Evolutionary conservation across 1,140 invertebrate genomes (phyloP).

Genomic region (Saxidomus purpurata): DNA sequence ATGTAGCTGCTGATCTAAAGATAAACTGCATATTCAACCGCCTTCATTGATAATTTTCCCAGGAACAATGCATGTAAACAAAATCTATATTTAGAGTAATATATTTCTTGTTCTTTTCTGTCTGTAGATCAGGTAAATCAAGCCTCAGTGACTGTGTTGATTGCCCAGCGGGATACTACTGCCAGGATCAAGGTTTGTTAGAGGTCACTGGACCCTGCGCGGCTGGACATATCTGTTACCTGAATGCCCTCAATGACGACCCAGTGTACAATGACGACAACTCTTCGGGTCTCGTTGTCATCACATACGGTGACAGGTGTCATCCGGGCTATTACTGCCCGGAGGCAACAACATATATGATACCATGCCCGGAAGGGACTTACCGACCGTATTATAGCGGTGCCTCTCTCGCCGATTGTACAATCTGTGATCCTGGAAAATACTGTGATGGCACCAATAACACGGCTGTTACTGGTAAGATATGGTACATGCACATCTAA

Average conservation of each 20-base stretch:
- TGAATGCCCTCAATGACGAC: conserved; percentile 75
- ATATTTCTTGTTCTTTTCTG: neutral
- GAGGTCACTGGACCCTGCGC: conserved; percentile 79
- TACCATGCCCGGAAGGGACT: conserved; percentile 81
- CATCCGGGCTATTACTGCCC: conserved; percentile 81
- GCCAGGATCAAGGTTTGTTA: conserved; percentile 78
- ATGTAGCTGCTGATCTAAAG: too few relatives aligned
- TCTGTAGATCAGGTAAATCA: conserved; percentile 77
- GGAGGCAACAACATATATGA: conserved; percentile 78
- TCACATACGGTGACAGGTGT: conserved; percentile 82
- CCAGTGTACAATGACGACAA: conserved; percentile 84
- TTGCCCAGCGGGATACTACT: conserved; percentile 82
- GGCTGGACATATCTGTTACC: conserved; percentile 84
- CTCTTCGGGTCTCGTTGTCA: conserved; percentile 79
- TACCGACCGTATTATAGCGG: conserved; percentile 80
- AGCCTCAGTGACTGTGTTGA: conserved; percentile 75
- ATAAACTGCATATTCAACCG: too few relatives aligned
- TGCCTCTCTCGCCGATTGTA: conserved; percentile 72
- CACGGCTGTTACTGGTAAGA: conserved; percentile 76
- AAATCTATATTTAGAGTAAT: too few relatives aligned
- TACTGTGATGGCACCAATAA: conserved; percentile 82
- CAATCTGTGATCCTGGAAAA: conserved; percentile 81
- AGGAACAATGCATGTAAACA: too few relatives aligned
- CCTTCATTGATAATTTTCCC: too few relatives aligned
- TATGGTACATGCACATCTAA: neutral